Base-by-base conservation (phyloP, 2,797 vertebrate species). In the Naso thynnoides region DNA sequence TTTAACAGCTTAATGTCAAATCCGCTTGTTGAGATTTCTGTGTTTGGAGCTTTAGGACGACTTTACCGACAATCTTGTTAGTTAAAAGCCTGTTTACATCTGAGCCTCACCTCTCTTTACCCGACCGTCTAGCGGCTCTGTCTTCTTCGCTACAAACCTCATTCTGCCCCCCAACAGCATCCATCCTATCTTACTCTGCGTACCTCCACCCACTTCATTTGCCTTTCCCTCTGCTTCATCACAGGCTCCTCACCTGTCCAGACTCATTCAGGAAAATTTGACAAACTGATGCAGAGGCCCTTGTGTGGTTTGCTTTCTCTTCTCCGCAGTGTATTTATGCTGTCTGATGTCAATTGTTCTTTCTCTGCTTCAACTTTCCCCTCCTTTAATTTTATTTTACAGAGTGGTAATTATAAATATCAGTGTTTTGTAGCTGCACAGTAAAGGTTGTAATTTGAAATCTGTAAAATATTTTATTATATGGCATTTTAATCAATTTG, bases 161-260 rank as follows among this genome's bases (percentile, higher is more conserved):
- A 57, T 73, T 91, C 88, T 92, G 90, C 90, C 88, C 77, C 78
- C 83, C 86, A 74, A 93, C 88, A 54, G 87, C 45, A 70, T 61
- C 68, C 85, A 81, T 62, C 79, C 83, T 65, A 19, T 89, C 78
- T 93, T 91, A 10, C 94, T 93, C 70, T 3, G 83, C 94, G 93
- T 86, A 93, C 94, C 73, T 76, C 55, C 89, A 91, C 60, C 94
- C 62, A 84, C 93, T 83, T 70, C 86, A 89, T 16, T 94, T 93
- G 88, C 94, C 95, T 70, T 89, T 92, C 89, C 93, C 45, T 84
- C 89, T 94, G 89, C 94, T 90, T 85, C 93, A 92, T 76, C 91
- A 93, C 89, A 64, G 65, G n/a, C 74, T 65, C 67, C 65, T 82
- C 83, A 88, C 84, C 84, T 88, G 82, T 81, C 81, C 73, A 76